phyloP scores from a whole-genome alignment of 2,113 vertebrate genomes.

The Oxygymnocypris stewartii region DNA sequence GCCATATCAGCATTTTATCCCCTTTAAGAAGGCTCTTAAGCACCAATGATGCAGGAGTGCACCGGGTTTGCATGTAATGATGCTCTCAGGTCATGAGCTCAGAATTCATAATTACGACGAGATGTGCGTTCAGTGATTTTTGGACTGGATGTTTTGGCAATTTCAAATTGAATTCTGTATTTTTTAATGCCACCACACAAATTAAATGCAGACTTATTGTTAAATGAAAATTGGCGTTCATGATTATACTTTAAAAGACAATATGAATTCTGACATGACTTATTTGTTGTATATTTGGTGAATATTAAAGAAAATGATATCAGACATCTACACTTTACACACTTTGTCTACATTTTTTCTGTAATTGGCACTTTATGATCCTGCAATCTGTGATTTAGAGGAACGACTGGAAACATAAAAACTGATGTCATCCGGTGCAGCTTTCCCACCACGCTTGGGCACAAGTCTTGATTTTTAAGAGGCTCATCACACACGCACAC shows the following conservation, averaged over 20 bases:
- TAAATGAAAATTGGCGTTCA: too few relatives aligned
- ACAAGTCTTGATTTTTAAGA: slow-evolving; percentile 1
- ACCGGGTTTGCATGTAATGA: slow-evolving; percentile 27
- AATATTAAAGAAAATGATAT: too few relatives aligned
- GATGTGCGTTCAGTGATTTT: not conserved
- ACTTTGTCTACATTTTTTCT: too few relatives aligned
- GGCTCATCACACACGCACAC: not conserved
- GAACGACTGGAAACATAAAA: slow-evolving; percentile 15
- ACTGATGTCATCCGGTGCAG: slow-evolving; percentile 43
- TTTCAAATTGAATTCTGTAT: not conserved
- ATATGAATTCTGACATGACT: too few relatives aligned
- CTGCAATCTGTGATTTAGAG: not conserved
- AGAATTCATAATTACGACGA: not conserved
- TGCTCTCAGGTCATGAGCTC: not conserved
- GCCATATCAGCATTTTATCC: slow-evolving; percentile 50
- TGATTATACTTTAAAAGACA: too few relatives aligned
- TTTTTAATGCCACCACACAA: not conserved
- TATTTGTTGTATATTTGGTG: too few relatives aligned
- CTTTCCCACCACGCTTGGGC: slow-evolving; percentile 24
- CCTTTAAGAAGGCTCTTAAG: slow-evolving; percentile 33
- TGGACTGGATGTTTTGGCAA: not conserved
- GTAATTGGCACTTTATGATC: too few relatives aligned
- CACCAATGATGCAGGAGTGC: slow-evolving; percentile 37
- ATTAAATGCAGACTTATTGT: too few relatives aligned
- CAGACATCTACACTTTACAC: too few relatives aligned